Conservation (phyloP, 1,140 invertebrate genomes). For the Zaprionus inermis region DNA sequence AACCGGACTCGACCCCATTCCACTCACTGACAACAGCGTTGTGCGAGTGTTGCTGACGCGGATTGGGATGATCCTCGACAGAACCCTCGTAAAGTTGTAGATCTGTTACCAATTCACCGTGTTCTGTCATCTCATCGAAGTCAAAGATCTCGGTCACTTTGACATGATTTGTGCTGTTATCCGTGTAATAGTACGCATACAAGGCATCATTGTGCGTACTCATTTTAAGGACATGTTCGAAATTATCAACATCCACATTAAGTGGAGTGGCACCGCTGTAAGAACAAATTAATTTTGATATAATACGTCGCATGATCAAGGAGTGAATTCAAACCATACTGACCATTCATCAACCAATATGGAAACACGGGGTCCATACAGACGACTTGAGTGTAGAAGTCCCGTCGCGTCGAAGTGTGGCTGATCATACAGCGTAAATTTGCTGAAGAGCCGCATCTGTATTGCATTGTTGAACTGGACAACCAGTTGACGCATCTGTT, state of each 20-base stretch:
- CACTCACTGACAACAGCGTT: constrained; percentile 76
- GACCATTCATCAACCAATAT: constrained; percentile 81
- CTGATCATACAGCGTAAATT: constrained; percentile 78
- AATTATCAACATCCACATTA: constrained; percentile 50
- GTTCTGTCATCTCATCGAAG: constrained; percentile 84
- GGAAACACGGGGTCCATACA: constrained; percentile 78
- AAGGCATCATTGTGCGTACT: constrained; percentile 93
- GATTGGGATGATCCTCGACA: constrained; percentile 64
- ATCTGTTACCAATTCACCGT: constrained; percentile 64
- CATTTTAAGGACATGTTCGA: constrained; percentile 90
- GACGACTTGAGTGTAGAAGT: constrained; percentile 71
- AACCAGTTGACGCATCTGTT: constrained; percentile 72
- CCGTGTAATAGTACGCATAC: constrained; percentile 95
- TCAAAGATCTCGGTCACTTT: constrained; percentile 94
- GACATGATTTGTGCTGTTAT: constrained; percentile 91
- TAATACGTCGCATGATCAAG: constrained; percentile 55
- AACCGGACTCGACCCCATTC: constrained; percentile 83
- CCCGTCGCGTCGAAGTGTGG: constrained; percentile 81
- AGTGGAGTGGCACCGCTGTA: constrained; percentile 55
- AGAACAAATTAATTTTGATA: constrained; percentile 3
- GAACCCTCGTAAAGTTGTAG: constrained; percentile 64
- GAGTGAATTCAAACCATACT: constrained; percentile 1
- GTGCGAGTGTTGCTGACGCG: constrained; percentile 47
- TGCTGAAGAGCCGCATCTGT: constrained; percentile 71
- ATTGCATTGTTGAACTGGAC: constrained; percentile 72